These are phyloP conservation scores for Hybognathus amarus DNA, from an alignment of 2,797 vertebrate species.

Conservation along the genomic window DNA sequence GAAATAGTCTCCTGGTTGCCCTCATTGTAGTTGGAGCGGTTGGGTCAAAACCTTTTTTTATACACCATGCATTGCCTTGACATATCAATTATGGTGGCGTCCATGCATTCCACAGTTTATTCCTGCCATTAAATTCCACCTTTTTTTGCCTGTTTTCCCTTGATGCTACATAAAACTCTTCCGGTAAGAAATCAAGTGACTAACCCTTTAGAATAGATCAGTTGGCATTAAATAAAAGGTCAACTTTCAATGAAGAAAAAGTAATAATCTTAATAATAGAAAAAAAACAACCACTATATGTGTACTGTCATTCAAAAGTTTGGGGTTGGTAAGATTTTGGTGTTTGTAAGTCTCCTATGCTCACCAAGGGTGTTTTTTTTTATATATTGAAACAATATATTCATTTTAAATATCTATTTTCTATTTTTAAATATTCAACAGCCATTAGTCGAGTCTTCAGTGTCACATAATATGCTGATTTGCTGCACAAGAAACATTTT, in stretches of 20 bases:
- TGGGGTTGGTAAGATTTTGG: neutral
- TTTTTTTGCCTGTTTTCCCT: slow-evolving; percentile 57
- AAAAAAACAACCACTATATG: neutral
- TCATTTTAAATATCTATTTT: neutral
- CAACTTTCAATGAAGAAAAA: neutral
- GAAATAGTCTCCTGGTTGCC: slow-evolving; percentile 76
- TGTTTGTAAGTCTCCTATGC: neutral
- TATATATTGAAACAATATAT: neutral
- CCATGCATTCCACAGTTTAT: slow-evolving; percentile 53
- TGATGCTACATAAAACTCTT: slow-evolving; percentile 58
- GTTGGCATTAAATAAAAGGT: slow-evolving; percentile 1
- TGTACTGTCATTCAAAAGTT: neutral
- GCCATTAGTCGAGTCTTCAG: neutral
- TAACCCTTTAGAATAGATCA: slow-evolving; percentile 17
- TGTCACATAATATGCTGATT: neutral
- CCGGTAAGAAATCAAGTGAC: slow-evolving; percentile 57
- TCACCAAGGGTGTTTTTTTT: neutral
- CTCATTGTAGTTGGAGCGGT: slow-evolving; percentile 63
- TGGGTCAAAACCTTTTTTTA: slow-evolving; percentile 75
- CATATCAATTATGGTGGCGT: slow-evolving; percentile 67
- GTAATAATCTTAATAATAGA: neutral
- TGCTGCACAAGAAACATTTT: neutral
- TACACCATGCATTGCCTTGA: slow-evolving; percentile 69
- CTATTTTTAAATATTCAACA: neutral
- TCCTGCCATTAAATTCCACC: slow-evolving; percentile 56